These are phyloP conservation scores for Hyphantria cunea DNA, from an alignment of 1,140 invertebrate species.

Conservation along the genomic window DNA sequence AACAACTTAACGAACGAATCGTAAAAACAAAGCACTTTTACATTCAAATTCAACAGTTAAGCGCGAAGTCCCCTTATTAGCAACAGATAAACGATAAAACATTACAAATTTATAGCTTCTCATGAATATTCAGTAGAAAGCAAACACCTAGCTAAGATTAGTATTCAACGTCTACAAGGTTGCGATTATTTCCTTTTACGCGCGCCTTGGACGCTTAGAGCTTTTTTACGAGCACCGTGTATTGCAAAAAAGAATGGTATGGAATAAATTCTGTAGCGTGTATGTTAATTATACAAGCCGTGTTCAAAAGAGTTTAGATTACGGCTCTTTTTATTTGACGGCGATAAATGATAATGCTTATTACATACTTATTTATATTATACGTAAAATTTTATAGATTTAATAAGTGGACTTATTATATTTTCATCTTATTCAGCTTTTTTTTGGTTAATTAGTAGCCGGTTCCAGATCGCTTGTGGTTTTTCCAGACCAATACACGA, in stretches of 20 bases:
- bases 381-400: no score
- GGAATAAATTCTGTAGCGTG: slow-evolving; percentile 18
- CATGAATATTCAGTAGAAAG: slow-evolving; percentile 35
- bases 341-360: no score
- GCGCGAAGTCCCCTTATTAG: slow-evolving; percentile 10
- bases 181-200: slow-evolving; percentile 56
- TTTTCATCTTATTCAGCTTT: no score
- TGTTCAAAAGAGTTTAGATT: no score
- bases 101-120: slow-evolving; percentile 31
- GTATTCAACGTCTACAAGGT: slow-evolving; percentile 32
- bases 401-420: no score
- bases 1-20: no score
- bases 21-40: slow-evolving; percentile 5
- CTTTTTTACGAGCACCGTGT: slow-evolving; percentile 59
- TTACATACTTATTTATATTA: no score
- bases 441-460: no score
- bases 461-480: no score
- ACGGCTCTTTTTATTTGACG: no score
- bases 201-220: slow-evolving; percentile 54
- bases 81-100: slow-evolving; percentile 28
- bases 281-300: neutral
- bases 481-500: no score
- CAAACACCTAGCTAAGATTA: slow-evolving; percentile 33
- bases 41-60: no score
- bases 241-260: slow-evolving; percentile 32